Percentiles rank a stretch among this genome's conserved stretches.
phyloP scores from a whole-genome alignment of 2,113 vertebrate genomes.

The Camelus bactrianus region DNA sequence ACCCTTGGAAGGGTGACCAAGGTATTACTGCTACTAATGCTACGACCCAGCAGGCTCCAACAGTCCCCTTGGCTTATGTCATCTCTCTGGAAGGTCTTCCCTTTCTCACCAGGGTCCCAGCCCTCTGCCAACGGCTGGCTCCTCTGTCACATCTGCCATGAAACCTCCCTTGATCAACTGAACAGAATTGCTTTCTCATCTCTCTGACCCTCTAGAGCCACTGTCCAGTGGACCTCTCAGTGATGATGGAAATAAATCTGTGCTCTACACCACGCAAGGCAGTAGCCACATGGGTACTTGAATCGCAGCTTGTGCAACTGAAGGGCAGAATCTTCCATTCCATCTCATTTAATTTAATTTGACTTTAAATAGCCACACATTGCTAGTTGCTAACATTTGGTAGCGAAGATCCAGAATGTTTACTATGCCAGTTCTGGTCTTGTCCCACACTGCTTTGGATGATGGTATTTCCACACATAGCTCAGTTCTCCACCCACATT shows the following conservation, averaged over 20 bases:
- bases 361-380: neutral
- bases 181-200: neutral
- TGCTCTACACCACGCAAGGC: accelerated
- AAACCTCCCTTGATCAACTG: neutral
- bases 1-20: neutral
- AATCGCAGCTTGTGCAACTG: neutral
- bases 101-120: neutral
- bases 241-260: neutral
- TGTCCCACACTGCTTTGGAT: neutral
- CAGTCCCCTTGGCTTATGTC: neutral
- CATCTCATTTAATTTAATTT: neutral
- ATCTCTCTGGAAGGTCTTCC: neutral
- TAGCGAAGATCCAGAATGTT: neutral
- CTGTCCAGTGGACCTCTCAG: neutral
- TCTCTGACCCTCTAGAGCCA: neutral
- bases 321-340: neutral
- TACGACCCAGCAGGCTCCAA: neutral
- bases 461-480: neutral
- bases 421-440: neutral
- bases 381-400: neutral
- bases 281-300: neutral
- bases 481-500: neutral
- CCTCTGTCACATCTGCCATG: neutral
- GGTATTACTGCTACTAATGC: neutral
- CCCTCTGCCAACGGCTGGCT: neutral